Evolutionary conservation across 2,797 vertebrate genomes (phyloP).

Genomic region (Chelon labrosus): DNA sequence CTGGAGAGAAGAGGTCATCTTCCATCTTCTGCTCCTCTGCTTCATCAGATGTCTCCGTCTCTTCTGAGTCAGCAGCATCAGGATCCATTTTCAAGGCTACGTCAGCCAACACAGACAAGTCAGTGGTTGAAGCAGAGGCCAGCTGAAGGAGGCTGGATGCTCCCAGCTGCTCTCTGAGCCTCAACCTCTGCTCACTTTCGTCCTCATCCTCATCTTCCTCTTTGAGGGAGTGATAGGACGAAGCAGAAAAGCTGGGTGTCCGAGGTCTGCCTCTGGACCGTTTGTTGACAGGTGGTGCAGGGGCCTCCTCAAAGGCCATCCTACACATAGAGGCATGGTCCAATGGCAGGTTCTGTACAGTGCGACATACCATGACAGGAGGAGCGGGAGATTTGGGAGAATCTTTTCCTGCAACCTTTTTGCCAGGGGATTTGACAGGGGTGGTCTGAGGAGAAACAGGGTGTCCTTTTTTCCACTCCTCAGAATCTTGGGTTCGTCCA

Average conservation of each 20-base stretch:
- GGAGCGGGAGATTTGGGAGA: constrained; percentile 70
- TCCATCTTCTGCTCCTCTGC: constrained; percentile 88
- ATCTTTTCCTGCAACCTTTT: constrained; percentile 74
- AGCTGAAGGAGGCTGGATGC: constrained; percentile 85
- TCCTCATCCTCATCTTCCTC: constrained; percentile 80
- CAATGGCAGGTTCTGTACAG: constrained; percentile 91
- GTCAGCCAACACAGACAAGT: constrained; percentile 88
- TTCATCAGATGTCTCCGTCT: constrained; percentile 89
- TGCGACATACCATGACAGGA: constrained; percentile 85
- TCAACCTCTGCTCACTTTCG: constrained; percentile 77
- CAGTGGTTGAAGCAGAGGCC: constrained; percentile 80
- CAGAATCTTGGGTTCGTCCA: constrained; percentile 62
- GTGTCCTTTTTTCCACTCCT: constrained; percentile 73
- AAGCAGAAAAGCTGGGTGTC: constrained; percentile 67
- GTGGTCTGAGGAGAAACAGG: constrained; percentile 57
- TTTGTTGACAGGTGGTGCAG: constrained; percentile 65
- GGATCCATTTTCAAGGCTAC: constrained; percentile 86
- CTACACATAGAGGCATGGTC: constrained; percentile 93
- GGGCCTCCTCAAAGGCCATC: constrained; percentile 87
- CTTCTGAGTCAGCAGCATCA: constrained; percentile 86
- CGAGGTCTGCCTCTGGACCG: constrained; percentile 81
- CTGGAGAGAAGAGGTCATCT: constrained; percentile 66
- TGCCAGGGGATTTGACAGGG: constrained; percentile 71
- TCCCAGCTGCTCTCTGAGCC: constrained; percentile 84
- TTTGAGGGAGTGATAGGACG: constrained; percentile 66